These are phyloP conservation scores for Belgica antarctica DNA, from an alignment of 2,888 invertebrate genomes.

Conservation along the genomic window DNA sequence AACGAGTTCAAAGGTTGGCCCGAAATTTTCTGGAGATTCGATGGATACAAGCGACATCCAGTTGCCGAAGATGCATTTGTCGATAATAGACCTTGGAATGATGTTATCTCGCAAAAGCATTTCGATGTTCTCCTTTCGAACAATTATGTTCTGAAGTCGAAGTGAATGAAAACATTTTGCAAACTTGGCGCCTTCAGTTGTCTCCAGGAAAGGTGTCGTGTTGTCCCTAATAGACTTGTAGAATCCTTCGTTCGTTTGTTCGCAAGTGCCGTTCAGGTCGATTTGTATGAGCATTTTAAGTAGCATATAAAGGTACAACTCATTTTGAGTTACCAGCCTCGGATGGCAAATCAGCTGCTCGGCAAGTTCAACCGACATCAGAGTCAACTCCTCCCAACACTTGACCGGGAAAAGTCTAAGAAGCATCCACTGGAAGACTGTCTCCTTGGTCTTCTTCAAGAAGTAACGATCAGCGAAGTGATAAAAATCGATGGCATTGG, in stretches of 20 bases:
- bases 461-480: slow-evolving; percentile 29
- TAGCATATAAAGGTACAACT: slow-evolving; percentile 26
- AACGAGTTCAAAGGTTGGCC: slow-evolving; percentile 7
- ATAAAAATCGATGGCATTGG: slow-evolving; percentile 28
- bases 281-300: slow-evolving; percentile 26
- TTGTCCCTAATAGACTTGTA: background rate
- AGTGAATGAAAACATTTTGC: background rate
- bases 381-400: slow-evolving; percentile 26
- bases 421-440: slow-evolving; percentile 28
- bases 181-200: background rate
- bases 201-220: background rate
- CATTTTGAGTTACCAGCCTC: slow-evolving; percentile 19
- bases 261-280: background rate
- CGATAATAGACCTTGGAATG: slow-evolving; percentile 11
- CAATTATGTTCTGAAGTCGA: background rate
- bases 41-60: slow-evolving; percentile 38
- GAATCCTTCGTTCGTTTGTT: background rate
- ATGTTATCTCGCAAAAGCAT: slow-evolving; percentile 14
- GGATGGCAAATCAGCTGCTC: slow-evolving; percentile 16
- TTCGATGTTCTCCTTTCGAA: slow-evolving; percentile 24
- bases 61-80: slow-evolving; percentile 12
- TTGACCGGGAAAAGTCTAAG: slow-evolving; percentile 21
- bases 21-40: slow-evolving; percentile 31
- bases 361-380: background rate
- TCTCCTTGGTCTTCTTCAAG: slow-evolving; percentile 24